phyloP scores from a whole-genome alignment of 2,113 vertebrate species.

The Dicrurus megarhynchus region DNA sequence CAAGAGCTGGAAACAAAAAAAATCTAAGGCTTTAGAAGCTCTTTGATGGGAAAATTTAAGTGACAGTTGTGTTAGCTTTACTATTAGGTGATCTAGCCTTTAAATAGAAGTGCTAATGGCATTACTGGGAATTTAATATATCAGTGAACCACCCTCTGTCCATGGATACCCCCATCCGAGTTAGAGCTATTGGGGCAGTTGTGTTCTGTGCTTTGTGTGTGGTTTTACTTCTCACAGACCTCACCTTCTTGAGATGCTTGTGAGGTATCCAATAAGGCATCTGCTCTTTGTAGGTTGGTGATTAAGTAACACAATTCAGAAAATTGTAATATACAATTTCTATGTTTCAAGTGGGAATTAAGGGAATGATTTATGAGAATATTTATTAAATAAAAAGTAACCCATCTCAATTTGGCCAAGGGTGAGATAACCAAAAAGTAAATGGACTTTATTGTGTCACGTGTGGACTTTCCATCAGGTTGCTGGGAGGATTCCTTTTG shows the following conservation, averaged over 20 bases:
- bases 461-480: background rate
- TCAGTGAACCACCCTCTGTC: background rate
- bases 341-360: background rate
- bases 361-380: background rate
- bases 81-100: background rate
- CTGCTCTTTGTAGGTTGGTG: background rate
- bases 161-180: accelerated
- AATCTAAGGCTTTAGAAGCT: background rate
- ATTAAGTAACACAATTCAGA: background rate
- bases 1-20: background rate
- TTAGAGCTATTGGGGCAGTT: background rate
- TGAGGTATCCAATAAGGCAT: accelerated
- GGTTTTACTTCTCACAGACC: background rate
- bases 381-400: background rate
- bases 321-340: background rate
- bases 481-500: background rate
- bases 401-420: background rate
- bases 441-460: background rate
- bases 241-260: background rate
- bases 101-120: background rate
- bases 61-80: background rate
- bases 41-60: background rate
- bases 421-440: background rate
- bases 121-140: background rate
- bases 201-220: background rate